Evolutionary conservation across 1,140 invertebrate species (phyloP), one percentile per base, ranked within the genome.

Genomic region (Pemphigus obesinymphae): DNA sequence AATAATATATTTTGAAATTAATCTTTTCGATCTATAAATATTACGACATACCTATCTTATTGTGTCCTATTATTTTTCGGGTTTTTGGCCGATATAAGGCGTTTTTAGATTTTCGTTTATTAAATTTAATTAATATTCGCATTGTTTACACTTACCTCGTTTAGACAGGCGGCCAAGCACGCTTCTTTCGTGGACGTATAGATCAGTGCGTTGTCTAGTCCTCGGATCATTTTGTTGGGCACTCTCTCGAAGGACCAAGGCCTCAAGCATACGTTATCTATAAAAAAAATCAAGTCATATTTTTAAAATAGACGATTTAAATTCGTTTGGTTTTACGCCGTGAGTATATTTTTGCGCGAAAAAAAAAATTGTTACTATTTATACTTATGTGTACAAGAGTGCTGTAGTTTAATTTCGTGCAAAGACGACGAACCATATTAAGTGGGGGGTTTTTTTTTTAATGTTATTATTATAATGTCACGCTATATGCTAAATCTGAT

Each of bases 151-250:
- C 85, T 88, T 89, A 93, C 92, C 90, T 97, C 96, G 86, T 96
- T 96, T 17, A 97, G 88, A 87, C 96, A 97, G 15, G 95, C 93
- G 20, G 95, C 94, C 11, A 97, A 88, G 86, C 96, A 97, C 55
- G 94, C 94, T 88, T 97, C 95, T 86, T 97, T 97, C 45, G 95
- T 96, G 34, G 95, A 95, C 0, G 95, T 96, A 87, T 96, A 97
- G 85, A 97, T 96, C 43, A 96, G 89, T 17, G 94, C 94, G 85
- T 96, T 96, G 88, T 97, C 95, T 83, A 95, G 88, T 0, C 95
- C 95, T 43, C 94, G 90, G 8, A 97, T 92, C 88, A 96, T 93
- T 87, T 96, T 96, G 87, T 96, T 96, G 0, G 96, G 95, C 23
- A 97, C 94, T 70, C 95, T 89, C 87, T 97, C 96, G 87, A 97